Conservation (phyloP, 2,888 invertebrate species). For the Tetheella fluctuosa region DNA sequence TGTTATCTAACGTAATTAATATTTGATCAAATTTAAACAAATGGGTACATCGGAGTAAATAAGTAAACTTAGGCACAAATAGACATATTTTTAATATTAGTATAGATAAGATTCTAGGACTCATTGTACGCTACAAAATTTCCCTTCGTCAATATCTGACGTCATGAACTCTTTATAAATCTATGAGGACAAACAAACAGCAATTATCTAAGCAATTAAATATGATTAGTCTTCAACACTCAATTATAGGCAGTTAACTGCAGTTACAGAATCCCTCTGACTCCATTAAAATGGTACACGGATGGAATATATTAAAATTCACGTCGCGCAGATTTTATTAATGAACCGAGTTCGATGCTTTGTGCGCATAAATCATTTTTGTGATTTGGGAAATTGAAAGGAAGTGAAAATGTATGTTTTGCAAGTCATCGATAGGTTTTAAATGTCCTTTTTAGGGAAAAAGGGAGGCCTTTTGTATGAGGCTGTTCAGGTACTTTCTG, state of each 20-base stretch:
- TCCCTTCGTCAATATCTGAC: too few relatives aligned
- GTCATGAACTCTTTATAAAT: too few relatives aligned
- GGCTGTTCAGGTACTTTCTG: neutral
- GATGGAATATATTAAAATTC: conserved; percentile 9
- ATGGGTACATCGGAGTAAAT: too few relatives aligned
- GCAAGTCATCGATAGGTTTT: neutral
- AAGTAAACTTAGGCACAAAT: too few relatives aligned
- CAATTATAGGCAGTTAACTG: conserved; percentile 2
- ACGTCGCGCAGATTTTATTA: neutral
- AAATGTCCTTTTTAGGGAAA: neutral
- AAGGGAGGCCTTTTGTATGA: neutral
- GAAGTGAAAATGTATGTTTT: neutral
- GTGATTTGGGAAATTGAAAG: neutral
- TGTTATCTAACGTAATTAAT: too few relatives aligned
- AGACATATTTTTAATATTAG: too few relatives aligned
- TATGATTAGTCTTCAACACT: conserved; percentile 5
- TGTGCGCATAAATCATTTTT: neutral
- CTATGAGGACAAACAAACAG: neutral
- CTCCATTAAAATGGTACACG: conserved; percentile 8
- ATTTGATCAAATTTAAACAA: too few relatives aligned
- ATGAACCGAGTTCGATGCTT: neutral
- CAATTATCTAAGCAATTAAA: conserved; percentile 3
- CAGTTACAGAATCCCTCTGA: neutral
- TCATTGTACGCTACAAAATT: too few relatives aligned
- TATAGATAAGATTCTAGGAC: too few relatives aligned